Evolutionary conservation across 2,888 invertebrate species (phyloP).

Genomic region (Melanostoma scalare): DNA sequence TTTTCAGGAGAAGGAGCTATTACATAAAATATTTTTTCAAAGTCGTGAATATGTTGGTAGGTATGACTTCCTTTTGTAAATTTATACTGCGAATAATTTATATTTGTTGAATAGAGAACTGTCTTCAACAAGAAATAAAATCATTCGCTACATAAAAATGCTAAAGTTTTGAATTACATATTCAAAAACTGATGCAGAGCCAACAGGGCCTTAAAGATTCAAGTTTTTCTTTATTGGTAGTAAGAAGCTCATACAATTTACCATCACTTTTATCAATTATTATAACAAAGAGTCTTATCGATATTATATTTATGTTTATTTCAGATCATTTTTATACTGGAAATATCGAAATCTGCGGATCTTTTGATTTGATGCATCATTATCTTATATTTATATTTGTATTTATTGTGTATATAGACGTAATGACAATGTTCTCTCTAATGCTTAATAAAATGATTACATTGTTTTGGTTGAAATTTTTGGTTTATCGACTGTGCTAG

Average conservation of each 20-base stretch:
- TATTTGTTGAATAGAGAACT: conserved; percentile 5
- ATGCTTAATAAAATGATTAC: no score
- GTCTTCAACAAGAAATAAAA: not conserved
- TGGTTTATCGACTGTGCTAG: no score
- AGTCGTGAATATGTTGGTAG: not conserved
- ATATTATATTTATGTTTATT: not conserved
- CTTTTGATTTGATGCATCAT: not conserved
- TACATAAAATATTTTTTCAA: conserved; percentile 1
- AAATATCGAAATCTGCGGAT: not conserved
- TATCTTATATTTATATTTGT: not conserved
- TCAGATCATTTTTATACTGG: not conserved
- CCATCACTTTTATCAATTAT: not conserved
- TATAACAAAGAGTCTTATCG: not conserved
- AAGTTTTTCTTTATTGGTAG: conserved; percentile 76
- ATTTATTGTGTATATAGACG: not conserved
- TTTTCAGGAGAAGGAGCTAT: not conserved
- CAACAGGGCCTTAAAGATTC: conserved; percentile 76
- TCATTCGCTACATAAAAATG: conserved; percentile 41
- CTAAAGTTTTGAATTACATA: not conserved
- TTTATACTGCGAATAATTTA: not conserved
- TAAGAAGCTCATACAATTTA: conserved; percentile 75
- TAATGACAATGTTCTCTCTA: no score
- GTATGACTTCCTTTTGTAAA: not conserved
- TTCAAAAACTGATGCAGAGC: conserved; percentile 62
- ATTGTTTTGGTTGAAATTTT: no score